Conservation (phyloP, 2,888 invertebrate species). For the Hymenopus coronatus region DNA sequence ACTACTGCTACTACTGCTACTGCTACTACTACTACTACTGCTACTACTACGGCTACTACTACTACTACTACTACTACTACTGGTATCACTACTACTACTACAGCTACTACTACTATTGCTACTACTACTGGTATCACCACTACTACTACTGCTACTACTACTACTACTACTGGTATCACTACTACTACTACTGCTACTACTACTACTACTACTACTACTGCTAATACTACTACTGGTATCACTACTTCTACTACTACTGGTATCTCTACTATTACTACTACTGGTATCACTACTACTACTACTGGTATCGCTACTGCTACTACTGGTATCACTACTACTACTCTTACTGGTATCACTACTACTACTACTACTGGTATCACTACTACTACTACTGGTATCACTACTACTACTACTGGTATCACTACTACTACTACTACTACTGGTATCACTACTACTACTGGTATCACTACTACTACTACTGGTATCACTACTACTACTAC, state of each 20-base stretch:
- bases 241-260: background rate
- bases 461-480: background rate
- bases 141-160: background rate
- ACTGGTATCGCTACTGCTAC: background rate
- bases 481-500: background rate
- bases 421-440: background rate
- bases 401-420: background rate
- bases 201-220: background rate
- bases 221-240: background rate
- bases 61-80: background rate
- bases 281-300: background rate
- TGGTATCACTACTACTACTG: background rate
- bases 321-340: background rate
- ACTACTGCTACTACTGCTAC: background rate
- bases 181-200: background rate
- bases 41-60: too few species aligned
- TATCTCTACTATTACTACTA: background rate
- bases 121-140: background rate
- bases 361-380: background rate
- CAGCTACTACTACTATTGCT: background rate
- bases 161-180: background rate
- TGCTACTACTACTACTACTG: background rate
- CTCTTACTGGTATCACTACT: background rate
- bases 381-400: background rate
- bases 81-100: background rate